Evolutionary conservation across 2,797 vertebrate genomes (phyloP).

Genomic region (Hippopotamyrus pictus): DNA sequence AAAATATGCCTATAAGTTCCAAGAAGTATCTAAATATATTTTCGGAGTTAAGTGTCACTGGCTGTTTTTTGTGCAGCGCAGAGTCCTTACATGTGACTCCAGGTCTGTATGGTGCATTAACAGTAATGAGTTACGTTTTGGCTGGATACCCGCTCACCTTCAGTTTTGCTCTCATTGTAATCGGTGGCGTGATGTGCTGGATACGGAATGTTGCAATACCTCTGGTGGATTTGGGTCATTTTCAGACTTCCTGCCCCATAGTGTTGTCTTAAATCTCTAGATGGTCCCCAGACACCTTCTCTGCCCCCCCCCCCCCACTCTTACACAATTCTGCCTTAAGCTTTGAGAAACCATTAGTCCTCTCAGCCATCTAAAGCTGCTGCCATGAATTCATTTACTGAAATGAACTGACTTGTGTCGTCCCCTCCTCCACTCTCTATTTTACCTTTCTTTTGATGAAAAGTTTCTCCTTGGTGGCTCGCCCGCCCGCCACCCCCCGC

Average conservation of each 20-base stretch:
- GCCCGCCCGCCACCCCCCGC: not conserved
- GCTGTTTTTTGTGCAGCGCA: not conserved
- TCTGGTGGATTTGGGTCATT: constrained; percentile 5
- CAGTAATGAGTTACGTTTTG: not conserved
- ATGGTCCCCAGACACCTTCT: not conserved
- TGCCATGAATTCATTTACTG: not conserved
- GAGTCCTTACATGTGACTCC: not conserved
- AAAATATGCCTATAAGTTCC: not conserved
- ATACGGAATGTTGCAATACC: not conserved
- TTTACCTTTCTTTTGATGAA: not conserved
- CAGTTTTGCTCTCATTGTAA: not conserved
- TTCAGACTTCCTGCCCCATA: constrained; percentile 11
- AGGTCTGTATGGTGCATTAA: not conserved
- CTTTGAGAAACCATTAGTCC: not conserved
- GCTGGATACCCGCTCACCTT: not conserved
- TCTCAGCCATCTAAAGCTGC: not conserved
- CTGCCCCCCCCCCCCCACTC: not conserved
- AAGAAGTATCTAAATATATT: not conserved
- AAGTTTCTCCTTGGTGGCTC: constrained; percentile 2
- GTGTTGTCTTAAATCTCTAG: not conserved
- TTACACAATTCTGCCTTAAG: not conserved
- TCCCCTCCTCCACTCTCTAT: not conserved
- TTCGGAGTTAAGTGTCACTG: not conserved
- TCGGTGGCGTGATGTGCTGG: not conserved
- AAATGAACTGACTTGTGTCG: not conserved